Evolutionary conservation across 2,113 vertebrate species (phyloP).

Genomic region (Psammodynastes pulverulentus): DNA sequence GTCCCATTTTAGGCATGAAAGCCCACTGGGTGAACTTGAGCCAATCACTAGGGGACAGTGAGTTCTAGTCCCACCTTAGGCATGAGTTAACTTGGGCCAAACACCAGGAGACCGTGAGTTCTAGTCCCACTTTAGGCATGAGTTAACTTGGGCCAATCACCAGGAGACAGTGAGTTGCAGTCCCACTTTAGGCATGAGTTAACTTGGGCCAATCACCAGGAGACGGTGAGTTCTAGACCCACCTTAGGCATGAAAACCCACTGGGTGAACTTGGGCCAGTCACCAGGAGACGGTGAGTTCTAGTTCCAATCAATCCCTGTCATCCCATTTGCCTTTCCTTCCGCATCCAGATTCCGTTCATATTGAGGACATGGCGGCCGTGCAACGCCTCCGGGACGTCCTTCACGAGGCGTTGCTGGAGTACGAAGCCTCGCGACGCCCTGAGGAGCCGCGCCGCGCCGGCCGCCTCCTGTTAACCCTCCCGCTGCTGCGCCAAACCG

Average conservation of each 20-base stretch:
- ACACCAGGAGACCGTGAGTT: too few species aligned
- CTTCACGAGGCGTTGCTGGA: slow-evolving; percentile 89
- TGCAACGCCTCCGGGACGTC: slow-evolving; percentile 87
- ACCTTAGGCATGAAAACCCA: too few species aligned
- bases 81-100: too few species aligned
- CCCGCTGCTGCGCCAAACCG: slow-evolving; percentile 88
- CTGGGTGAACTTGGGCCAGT: too few species aligned
- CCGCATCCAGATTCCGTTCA: slow-evolving; percentile 82
- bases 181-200: too few species aligned
- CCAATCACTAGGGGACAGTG: not conserved
- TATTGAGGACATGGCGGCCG: slow-evolving; percentile 87
- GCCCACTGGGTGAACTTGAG: not conserved
- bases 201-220: too few species aligned
- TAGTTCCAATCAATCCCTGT: not conserved
- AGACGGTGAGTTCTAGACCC: too few species aligned
- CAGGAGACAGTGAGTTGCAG: not conserved
- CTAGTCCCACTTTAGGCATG: not conserved
- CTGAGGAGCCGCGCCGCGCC: slow-evolving; percentile 75
- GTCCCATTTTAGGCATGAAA: not conserved
- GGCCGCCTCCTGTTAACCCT: slow-evolving; percentile 86
- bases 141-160: not conserved
- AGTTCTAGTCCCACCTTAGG: not conserved
- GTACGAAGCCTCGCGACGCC: slow-evolving; percentile 73
- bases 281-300: too few species aligned
- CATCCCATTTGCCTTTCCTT: not conserved